Evolutionary conservation across 1,140 invertebrate genomes (phyloP).

Genomic region (Drosophila watanabei): DNA sequence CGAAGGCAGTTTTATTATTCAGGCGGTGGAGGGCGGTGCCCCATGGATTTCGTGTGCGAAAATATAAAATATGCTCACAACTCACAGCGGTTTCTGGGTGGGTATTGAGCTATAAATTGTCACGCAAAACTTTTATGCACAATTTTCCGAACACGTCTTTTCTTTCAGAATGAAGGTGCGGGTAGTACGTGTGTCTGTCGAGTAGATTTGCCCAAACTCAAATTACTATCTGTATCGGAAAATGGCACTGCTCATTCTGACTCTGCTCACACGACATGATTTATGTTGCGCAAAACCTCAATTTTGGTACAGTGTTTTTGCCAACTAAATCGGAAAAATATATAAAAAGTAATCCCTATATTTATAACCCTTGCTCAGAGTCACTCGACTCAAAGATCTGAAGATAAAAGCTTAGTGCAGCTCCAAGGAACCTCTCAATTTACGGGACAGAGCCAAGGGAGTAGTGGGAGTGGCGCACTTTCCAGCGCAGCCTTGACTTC

Average conservation of each 20-base stretch:
- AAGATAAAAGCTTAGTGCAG: conserved; percentile 25
- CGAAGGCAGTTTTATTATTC: conserved; percentile 27
- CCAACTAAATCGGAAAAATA: background rate
- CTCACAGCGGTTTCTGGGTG: conserved; percentile 2
- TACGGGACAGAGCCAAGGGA: background rate
- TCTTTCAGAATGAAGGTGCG: conserved; percentile 18
- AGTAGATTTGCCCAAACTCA: conserved; percentile 10
- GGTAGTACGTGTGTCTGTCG: conserved; percentile 15
- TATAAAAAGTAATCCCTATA: background rate
- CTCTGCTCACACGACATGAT: background rate
- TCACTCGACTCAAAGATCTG: conserved; percentile 11
- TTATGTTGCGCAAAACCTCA: background rate
- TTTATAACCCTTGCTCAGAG: conserved; percentile 17
- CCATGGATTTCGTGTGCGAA: conserved; percentile 7
- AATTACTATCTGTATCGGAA: background rate
- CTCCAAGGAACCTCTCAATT: conserved; percentile 3
- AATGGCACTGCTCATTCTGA: background rate
- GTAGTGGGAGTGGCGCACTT: background rate
- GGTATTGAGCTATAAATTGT: conserved; percentile 40
- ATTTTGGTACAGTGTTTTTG: background rate
- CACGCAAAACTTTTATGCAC: conserved; percentile 44
- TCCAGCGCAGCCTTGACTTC: conserved; percentile 31
- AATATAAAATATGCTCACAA: conserved; percentile 38
- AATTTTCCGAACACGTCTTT: conserved; percentile 35
- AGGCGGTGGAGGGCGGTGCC: background rate